Conservation (phyloP, 2,888 invertebrate genomes). For the Thereva nobilitata region DNA sequence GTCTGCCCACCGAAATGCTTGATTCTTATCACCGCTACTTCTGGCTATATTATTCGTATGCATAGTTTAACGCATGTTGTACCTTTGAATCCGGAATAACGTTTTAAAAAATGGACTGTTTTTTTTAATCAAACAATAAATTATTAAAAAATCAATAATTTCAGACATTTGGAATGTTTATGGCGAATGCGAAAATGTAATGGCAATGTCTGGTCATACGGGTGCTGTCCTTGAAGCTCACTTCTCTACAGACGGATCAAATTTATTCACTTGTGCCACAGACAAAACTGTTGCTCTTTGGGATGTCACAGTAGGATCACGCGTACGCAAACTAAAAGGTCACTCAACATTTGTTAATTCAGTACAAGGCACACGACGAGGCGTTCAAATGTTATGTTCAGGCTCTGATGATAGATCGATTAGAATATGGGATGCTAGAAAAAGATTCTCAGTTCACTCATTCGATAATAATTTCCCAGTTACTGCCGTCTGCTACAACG, state of each 20-base stretch:
- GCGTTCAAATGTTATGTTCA: conserved; percentile 87
- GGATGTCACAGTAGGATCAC: conserved; percentile 87
- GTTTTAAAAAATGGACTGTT: too few species aligned
- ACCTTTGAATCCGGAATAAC: too few species aligned
- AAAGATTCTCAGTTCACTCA: conserved; percentile 75
- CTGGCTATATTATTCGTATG: too few species aligned
- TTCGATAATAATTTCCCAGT: conserved; percentile 77
- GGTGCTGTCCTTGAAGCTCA: conserved; percentile 94
- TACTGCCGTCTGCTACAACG: conserved; percentile 90
- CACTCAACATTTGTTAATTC: conserved; percentile 78
- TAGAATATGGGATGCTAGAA: conserved; percentile 90
- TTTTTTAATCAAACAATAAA: neutral
- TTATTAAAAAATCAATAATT: conserved; percentile 47
- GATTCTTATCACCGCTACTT: too few species aligned
- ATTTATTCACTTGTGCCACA: conserved; percentile 88
- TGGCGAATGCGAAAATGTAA: conserved; percentile 97
- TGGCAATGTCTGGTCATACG: conserved; percentile 90
- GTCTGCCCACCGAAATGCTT: too few species aligned
- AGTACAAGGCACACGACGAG: conserved; percentile 72
- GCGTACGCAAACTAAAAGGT: conserved; percentile 89
- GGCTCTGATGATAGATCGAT: conserved; percentile 86
- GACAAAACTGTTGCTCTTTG: conserved; percentile 94
- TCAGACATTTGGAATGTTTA: conserved; percentile 94
- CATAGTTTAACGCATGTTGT: too few species aligned
- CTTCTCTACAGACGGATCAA: conserved; percentile 82